These are phyloP conservation scores for Eubucco bourcierii DNA, from an alignment of 2,113 vertebrate species.

Conservation along the genomic window DNA sequence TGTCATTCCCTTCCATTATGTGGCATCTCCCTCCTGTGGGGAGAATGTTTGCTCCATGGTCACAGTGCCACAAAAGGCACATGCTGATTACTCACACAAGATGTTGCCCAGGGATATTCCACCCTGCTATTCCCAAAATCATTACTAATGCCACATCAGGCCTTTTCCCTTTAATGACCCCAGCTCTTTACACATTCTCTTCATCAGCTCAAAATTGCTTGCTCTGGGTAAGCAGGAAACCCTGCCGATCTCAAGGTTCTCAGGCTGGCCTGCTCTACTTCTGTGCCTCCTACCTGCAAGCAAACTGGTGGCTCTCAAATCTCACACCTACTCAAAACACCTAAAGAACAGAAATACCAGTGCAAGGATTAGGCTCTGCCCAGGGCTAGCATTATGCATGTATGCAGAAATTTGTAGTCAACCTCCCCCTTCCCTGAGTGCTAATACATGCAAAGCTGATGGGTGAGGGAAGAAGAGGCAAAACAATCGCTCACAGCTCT, in stretches of 20 bases:
- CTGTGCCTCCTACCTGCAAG: not conserved
- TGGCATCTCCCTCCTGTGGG: rapidly evolving
- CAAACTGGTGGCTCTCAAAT: not conserved
- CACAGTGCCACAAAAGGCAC: not conserved
- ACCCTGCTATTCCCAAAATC: not conserved
- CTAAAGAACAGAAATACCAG: rapidly evolving
- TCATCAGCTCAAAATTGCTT: not conserved
- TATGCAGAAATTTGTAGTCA: not conserved
- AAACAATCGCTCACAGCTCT: not conserved
- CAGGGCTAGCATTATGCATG: rapidly evolving
- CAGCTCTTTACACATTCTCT: not conserved
- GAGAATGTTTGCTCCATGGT: not conserved
- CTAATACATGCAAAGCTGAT: not conserved
- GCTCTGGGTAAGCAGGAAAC: not conserved
- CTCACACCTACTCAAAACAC: not conserved
- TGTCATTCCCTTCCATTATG: not conserved
- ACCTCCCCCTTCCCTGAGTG: not conserved
- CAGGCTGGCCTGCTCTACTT: not conserved
- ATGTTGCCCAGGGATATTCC: not conserved
- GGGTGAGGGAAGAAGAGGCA: not conserved
- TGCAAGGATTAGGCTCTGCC: not conserved
- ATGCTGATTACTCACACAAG: not conserved
- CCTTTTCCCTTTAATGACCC: not conserved
- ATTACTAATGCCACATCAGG: not conserved
- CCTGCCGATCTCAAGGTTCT: not conserved